Conservation (phyloP, 2,113 vertebrate genomes). For the Nanorana parkeri region DNA sequence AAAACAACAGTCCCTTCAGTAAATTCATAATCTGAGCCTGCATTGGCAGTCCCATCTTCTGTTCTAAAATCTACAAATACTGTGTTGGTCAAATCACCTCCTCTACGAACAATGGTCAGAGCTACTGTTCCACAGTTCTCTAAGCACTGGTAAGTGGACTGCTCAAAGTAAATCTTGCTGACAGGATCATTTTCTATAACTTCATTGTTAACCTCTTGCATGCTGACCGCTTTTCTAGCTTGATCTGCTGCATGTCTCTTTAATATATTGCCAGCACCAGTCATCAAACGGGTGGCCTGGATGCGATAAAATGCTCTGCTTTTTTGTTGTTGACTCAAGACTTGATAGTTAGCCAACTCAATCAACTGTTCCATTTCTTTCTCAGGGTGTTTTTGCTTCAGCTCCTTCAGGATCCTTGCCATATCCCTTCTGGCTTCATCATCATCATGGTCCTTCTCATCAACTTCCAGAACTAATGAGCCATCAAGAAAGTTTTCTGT, state of each 20-base stretch:
- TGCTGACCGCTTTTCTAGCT: slow-evolving; percentile 85
- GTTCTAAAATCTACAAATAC: slow-evolving; percentile 89
- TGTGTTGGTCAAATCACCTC: slow-evolving; percentile 82
- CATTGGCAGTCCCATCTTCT: slow-evolving; percentile 92
- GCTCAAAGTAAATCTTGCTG: slow-evolving; percentile 89
- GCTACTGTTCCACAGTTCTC: slow-evolving; percentile 93
- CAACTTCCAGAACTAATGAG: slow-evolving; percentile 79
- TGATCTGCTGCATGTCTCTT: slow-evolving; percentile 91
- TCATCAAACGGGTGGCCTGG: slow-evolving; percentile 93
- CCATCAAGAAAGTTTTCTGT: slow-evolving; percentile 91
- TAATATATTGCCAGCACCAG: slow-evolving; percentile 88
- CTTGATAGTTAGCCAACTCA: slow-evolving; percentile 91
- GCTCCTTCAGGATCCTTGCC: slow-evolving; percentile 89
- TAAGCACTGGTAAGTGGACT: slow-evolving; percentile 88
- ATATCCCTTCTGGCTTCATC: slow-evolving; percentile 89
- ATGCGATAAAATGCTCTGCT: slow-evolving; percentile 94
- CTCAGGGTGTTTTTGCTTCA: slow-evolving; percentile 93
- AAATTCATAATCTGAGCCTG: slow-evolving; percentile 90
- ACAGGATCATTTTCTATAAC: slow-evolving; percentile 75
- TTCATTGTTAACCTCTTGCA: slow-evolving; percentile 83
- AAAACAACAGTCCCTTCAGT: slow-evolving; percentile 87
- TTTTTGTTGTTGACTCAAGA: slow-evolving; percentile 92
- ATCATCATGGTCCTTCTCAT: slow-evolving; percentile 86
- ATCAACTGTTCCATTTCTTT: slow-evolving; percentile 91
- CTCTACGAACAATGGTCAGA: slow-evolving; percentile 83